A percentile compares a stretch with the other conserved stretches of the same genome.
These are phyloP conservation scores for Cydia pomonella DNA, from an alignment of 1,140 invertebrate genomes.

Conservation along the genomic window DNA sequence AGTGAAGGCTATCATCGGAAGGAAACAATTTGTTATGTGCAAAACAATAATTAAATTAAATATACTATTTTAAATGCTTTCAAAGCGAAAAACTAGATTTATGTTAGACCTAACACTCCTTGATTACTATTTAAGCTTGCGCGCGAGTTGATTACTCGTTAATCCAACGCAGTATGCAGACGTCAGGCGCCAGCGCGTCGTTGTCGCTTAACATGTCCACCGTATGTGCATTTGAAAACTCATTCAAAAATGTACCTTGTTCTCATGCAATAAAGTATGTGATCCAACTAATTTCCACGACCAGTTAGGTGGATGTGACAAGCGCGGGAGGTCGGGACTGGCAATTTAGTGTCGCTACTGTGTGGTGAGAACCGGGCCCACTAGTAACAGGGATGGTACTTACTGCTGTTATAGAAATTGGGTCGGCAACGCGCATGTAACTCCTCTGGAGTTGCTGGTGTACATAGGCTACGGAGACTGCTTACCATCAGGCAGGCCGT, in stretches of 20 bases:
- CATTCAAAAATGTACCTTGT: neutral
- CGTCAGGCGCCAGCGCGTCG: constrained; percentile 13
- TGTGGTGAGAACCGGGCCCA: constrained; percentile 53
- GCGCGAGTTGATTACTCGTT: constrained; percentile 27
- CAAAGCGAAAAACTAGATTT: neutral
- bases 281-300: neutral
- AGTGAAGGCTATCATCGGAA: neutral
- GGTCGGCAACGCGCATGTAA: too few species aligned
- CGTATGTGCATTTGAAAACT: neutral
- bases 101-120: constrained; percentile 3
- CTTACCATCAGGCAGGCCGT: too few species aligned
- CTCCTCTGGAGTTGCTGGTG: too few species aligned
- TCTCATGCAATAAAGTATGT: neutral
- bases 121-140: constrained; percentile 13
- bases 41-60: neutral
- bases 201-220: neutral
- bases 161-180: constrained; percentile 19
- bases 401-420: neutral
- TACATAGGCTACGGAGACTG: too few species aligned
- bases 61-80: neutral
- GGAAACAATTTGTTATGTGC: too few species aligned
- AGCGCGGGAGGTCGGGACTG: constrained; percentile 33
- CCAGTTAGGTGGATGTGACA: neutral
- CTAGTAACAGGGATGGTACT: neutral
- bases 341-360: constrained; percentile 72